Base-by-base conservation (phyloP, 1,140 invertebrate genomes). In the Galendromus occidentalis region DNA sequence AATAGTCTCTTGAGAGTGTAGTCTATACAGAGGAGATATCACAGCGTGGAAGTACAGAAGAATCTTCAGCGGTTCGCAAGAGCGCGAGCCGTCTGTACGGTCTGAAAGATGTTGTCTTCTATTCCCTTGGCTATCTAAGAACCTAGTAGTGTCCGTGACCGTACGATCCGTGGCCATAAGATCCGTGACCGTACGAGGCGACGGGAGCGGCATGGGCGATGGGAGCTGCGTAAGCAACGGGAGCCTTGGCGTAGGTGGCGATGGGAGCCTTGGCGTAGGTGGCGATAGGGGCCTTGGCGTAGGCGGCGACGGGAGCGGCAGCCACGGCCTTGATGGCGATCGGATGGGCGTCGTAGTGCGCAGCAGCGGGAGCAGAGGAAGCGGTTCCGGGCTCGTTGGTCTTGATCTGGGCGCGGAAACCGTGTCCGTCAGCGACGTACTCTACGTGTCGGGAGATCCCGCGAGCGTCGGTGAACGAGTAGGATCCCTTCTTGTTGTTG, bases 321-420 rank as follows among this genome's bases (percentile, higher is more conserved):
- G 51, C 51, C 14, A 59, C 51, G 51, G 25, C 17, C 22, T 59
- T 59, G 51, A 20, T 25, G 9, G 14, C 14, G 14, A 20, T 25
- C 17, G 22, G 14, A 17, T 59, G 51, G 2, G 51, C 51, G 33
- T 59, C 51, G 51, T 59, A 59, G 51, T 59, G 51, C 12, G 51
- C 51, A 6, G 51, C 51, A 7, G 70, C 68, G 44, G 69, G 42
- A 18, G 69, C 59, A 22, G 70, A 67, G 44, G 66, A 47, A 14
- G 64, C 59, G 14, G 69, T 44, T 20, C 69, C 68, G 5, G 69
- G 69, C 59, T 70, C 68, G 59, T 71, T 71, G 65, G 69, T 66
- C 33, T 68, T 64, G 1, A 71, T 66, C 0, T 66, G 45, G n/a
- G 69, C 70, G n/a, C 66, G 55, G 55, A 71, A 70, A 17, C 70